Conservation (phyloP, 1,140 invertebrate species). For the Reticulitermes speratus region DNA sequence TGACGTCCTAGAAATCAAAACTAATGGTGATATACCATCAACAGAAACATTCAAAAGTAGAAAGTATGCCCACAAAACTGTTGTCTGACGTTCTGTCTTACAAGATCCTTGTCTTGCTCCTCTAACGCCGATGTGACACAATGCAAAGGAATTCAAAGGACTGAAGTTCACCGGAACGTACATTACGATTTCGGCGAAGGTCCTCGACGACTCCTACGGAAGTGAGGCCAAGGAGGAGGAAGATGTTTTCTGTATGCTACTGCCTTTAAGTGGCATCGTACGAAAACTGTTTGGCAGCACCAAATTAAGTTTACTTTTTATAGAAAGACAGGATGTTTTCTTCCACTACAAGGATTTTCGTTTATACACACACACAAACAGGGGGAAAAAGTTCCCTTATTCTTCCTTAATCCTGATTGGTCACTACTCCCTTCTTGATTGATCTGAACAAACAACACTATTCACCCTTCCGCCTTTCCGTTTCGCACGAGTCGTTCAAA, state of each 20-base stretch:
- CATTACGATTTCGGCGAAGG: background rate
- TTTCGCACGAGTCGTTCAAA: background rate
- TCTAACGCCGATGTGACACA: background rate
- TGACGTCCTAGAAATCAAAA: too few species aligned
- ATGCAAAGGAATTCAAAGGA: background rate
- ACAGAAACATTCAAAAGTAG: too few species aligned
- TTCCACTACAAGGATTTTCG: background rate
- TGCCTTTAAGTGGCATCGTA: background rate
- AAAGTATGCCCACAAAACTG: too few species aligned
- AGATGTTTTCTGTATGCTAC: background rate
- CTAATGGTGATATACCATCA: too few species aligned
- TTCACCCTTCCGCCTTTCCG: background rate
- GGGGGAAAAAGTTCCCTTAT: background rate
- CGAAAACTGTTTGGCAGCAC: background rate
- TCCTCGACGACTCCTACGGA: background rate
- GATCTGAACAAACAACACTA: background rate
- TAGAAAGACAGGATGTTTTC: background rate
- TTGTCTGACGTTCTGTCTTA: too few species aligned
- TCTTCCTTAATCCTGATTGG: constrained; percentile 6
- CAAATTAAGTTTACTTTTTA: constrained; percentile 11
- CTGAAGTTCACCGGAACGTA: background rate
- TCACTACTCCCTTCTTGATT: background rate
- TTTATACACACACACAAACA: background rate
- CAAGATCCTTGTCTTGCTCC: too few species aligned
- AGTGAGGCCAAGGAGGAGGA: background rate